A percentile compares a stretch with the other conserved stretches of the same genome.
Evolutionary conservation across 1,140 invertebrate genomes (phyloP).

Genomic region (Palaemon carinicauda): DNA sequence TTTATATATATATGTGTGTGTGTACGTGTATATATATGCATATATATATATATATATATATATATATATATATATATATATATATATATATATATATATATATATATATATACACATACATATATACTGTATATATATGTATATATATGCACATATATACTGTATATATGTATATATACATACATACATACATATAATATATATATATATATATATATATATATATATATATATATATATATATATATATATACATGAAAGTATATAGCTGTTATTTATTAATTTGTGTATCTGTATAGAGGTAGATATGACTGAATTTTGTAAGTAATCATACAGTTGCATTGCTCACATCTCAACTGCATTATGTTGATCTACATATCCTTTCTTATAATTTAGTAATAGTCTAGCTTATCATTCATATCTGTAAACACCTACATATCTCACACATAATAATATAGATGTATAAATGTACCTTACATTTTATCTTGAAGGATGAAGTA

Average conservation of each 20-base stretch:
- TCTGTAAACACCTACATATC: too few species aligned
- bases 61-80: neutral
- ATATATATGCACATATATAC: neutral
- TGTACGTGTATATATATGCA: neutral
- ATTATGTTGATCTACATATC: neutral
- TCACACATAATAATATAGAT: too few species aligned
- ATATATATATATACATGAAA: neutral
- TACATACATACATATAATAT: too few species aligned
- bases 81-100: neutral
- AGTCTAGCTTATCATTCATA: too few species aligned
- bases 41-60: neutral
- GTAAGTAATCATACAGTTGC: too few species aligned
- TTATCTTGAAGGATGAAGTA: too few species aligned
- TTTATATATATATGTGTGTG: neutral
- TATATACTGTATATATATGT: neutral
- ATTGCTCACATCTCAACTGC: too few species aligned
- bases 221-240: neutral
- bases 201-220: slow-evolving; percentile 2
- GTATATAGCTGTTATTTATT: too few species aligned
- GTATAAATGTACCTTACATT: too few species aligned
- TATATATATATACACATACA: neutral
- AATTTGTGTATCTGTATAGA: too few species aligned
- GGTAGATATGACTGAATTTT: too few species aligned
- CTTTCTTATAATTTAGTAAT: neutral
- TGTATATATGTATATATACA: neutral